Evolutionary conservation across 1,140 invertebrate genomes (phyloP), one percentile per base, ranked within the genome.

Genomic region (Saxidomus purpurata): DNA sequence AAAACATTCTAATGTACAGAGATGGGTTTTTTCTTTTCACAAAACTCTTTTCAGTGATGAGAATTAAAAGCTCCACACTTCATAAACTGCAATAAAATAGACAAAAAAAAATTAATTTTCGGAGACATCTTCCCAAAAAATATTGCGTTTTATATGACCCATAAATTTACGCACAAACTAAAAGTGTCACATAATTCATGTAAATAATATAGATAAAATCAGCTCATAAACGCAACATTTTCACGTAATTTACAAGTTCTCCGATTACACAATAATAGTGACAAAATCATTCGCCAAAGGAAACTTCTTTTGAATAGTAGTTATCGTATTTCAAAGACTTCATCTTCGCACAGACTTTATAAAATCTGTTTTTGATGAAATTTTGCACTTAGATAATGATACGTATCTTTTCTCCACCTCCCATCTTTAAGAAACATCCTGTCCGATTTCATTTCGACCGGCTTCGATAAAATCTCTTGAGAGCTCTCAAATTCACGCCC

Each of bases 231-330:
- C 2, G 40, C 40, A 76, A 76, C 71, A 76, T 76, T 76, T 76
- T 76, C 71, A 76, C 71, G 40, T 76, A 43, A 76, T 76, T 76
- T 47, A 76, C 71, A 76, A 47, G 71, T 76, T 76, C 71, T 76
- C 71, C 19, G 0, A 4, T 76, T 76, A 76, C 71, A 76, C 71
- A 76, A 76, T 76, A 76, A 49, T 25, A 76, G 71, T 76, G 71
- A 76, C 71, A 76, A 76, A 76, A 76, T 63, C 59, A 63, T 63
- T 28, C 9, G 25, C 59, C 59, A 63, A 25, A 63, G 28, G 71
- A 76, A 43, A 43, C 40, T 25, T 40, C 11, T 15, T 47, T 43
- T 76, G 40, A 76, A 49, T 22, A 76, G 0, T 3, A 25, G 71
- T 49, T 76, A 76, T 76, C 71, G 25, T 47, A 49, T 76, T 76